Conservation (phyloP, 2,797 vertebrate species). For the Helostoma temminkii region DNA sequence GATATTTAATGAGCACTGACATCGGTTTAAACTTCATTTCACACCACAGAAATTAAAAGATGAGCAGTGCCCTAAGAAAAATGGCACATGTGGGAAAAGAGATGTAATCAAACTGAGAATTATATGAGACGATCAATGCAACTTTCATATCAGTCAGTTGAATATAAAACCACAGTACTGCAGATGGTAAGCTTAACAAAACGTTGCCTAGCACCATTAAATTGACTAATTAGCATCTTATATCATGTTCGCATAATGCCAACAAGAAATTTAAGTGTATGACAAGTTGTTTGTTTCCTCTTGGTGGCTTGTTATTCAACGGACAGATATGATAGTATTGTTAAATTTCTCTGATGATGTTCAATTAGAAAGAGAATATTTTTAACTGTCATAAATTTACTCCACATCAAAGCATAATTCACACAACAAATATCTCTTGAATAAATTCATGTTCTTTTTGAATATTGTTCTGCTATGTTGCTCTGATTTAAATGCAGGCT, state of each 20-base stretch:
- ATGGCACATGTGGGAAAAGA: background rate
- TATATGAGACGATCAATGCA: background rate
- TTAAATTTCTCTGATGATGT: background rate
- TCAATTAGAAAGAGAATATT: background rate
- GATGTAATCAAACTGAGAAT: too few relatives aligned
- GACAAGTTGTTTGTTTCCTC: background rate
- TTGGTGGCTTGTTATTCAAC: background rate
- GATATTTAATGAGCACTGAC: too few relatives aligned
- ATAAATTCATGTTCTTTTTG: background rate
- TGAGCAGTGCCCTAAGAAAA: background rate
- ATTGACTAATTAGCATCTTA: background rate
- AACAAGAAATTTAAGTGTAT: too few relatives aligned
- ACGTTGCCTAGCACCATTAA: background rate
- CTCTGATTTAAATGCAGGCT: constrained; percentile 18
- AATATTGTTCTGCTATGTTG: constrained; percentile 1
- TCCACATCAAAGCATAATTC: constrained; percentile 20
- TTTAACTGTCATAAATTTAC: constrained; percentile 12
- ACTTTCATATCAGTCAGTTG: background rate
- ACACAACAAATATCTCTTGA: constrained; percentile 8
- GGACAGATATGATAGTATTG: background rate
- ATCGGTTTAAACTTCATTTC: background rate
- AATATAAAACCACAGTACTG: background rate
- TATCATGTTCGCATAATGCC: background rate
- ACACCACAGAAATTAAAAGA: background rate
- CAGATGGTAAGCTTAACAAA: background rate